A percentile compares a stretch with the other conserved stretches of the same genome.
Conservation (phyloP, 2,113 vertebrate genomes). For the Hiodon tergisus region DNA sequence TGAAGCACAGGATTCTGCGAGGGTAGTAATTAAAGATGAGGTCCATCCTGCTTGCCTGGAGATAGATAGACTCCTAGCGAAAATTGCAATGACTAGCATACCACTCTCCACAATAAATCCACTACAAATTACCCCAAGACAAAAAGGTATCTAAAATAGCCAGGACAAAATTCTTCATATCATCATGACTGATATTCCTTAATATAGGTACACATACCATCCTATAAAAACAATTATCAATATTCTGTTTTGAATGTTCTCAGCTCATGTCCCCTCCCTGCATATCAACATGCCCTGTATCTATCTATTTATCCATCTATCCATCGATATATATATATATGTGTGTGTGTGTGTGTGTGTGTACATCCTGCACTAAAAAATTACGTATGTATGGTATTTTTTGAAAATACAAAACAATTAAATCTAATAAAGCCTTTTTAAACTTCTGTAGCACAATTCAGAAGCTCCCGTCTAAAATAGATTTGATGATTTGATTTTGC, state of each 20-base stretch:
- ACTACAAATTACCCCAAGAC: background rate
- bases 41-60: background rate
- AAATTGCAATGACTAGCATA: background rate
- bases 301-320: too few species aligned
- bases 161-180: background rate
- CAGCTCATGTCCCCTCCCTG: constrained; percentile 38
- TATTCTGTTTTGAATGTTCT: constrained; percentile 4
- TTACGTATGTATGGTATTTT: too few species aligned
- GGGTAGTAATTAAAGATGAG: background rate
- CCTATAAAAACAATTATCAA: background rate
- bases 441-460: too few species aligned
- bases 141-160: background rate
- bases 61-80: background rate
- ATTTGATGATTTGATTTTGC: too few species aligned
- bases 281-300: constrained; percentile 19
- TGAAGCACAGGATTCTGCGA: background rate
- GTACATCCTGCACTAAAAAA: too few species aligned
- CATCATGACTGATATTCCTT: background rate
- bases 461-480: too few species aligned
- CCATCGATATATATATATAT: background rate
- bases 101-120: background rate
- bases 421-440: too few species aligned
- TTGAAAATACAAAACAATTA: too few species aligned
- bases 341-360: too few species aligned
- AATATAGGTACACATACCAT: background rate